A percentile compares a stretch with the other conserved stretches of the same genome.
Conservation (phyloP, 2,797 vertebrate species). For the Gallinago nigripennis region DNA sequence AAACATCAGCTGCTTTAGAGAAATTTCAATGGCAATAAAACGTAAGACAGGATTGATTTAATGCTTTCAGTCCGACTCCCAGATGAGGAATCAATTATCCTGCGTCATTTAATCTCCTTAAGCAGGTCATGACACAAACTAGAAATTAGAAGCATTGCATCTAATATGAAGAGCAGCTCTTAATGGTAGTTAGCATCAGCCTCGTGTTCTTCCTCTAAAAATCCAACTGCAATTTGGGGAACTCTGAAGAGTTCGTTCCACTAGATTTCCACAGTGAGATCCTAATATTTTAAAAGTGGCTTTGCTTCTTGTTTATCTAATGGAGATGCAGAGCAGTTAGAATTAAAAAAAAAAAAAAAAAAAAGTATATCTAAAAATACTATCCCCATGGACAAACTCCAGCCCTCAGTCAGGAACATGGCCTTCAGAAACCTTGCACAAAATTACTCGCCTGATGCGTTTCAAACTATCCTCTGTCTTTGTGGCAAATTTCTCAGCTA, state of each 20-base stretch:
- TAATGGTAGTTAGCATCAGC: neutral
- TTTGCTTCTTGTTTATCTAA: neutral
- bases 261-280: neutral
- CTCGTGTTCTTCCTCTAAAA: neutral
- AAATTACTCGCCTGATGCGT: neutral
- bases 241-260: neutral
- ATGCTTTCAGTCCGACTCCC: constrained; percentile 45
- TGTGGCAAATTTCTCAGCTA: neutral
- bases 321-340: neutral
- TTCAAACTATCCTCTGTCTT: neutral
- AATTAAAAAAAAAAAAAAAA: neutral
- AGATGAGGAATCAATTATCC: constrained; percentile 65
- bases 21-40: constrained; percentile 9
- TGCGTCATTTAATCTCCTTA: constrained; percentile 61
- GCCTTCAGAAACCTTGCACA: neutral
- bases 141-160: neutral
- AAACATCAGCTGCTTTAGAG: constrained; percentile 25
- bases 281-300: neutral
- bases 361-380: neutral
- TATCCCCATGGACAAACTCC: neutral
- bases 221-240: neutral
- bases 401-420: neutral
- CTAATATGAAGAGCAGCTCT: neutral
- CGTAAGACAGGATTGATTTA: constrained; percentile 50
- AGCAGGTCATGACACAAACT: constrained; percentile 38